Evolutionary conservation across 2,888 invertebrate species (phyloP).

Genomic region (Coremacera marginata): DNA sequence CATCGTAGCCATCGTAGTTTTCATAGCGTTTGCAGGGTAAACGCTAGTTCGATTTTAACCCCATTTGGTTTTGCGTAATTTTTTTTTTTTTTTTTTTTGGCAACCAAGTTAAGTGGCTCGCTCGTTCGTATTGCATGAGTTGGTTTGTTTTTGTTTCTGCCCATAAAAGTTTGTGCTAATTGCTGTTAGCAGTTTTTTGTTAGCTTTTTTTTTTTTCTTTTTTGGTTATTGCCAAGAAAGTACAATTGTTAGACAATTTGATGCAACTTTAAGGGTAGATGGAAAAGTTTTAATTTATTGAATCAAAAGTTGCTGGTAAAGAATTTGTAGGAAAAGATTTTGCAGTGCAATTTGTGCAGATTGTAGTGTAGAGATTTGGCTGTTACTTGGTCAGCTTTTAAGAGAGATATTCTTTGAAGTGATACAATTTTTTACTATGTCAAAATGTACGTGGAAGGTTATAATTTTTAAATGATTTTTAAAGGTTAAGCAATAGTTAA

Average conservation of each 20-base stretch:
- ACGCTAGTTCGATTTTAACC: neutral
- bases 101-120: conserved; percentile 6
- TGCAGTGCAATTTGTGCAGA: no score
- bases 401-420: no score
- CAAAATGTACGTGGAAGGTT: no score
- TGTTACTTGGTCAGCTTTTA: no score
- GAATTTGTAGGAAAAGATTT: neutral
- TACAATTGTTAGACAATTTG: neutral
- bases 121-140: neutral
- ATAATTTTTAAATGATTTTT: no score
- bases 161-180: no score
- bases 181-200: neutral
- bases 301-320: neutral
- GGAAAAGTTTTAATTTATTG: conserved; percentile 4
- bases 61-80: neutral
- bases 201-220: neutral
- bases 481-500: no score
- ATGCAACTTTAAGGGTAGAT: neutral
- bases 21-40: neutral
- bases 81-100: neutral
- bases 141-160: no score
- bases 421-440: no score
- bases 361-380: no score
- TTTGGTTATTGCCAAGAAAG: neutral
- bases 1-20: neutral